phyloP scores from a whole-genome alignment of 2,113 vertebrate species.

The Etheostoma cragini region DNA sequence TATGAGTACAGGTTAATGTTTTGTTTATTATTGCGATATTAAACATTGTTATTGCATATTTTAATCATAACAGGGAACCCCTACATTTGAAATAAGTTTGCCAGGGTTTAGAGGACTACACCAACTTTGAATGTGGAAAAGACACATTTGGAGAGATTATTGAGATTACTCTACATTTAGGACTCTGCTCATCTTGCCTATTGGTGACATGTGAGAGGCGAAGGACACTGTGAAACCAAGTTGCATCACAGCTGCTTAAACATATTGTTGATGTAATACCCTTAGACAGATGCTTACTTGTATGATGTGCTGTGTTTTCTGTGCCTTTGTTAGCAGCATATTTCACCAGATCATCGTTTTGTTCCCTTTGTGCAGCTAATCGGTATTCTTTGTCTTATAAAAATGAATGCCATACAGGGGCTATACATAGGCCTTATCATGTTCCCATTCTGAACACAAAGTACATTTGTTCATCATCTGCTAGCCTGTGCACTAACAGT shows the following conservation, averaged over 20 bases:
- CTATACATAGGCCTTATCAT: constrained; percentile 22
- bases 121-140: not conserved
- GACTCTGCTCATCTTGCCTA: not conserved
- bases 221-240: constrained; percentile 1
- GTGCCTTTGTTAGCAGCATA: not conserved
- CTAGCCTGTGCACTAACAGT: not conserved
- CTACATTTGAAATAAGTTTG: not conserved
- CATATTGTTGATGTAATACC: not conserved
- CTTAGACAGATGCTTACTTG: not conserved
- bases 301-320: not conserved
- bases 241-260: not conserved
- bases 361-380: not conserved
- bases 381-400: constrained; percentile 15
- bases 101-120: too few species aligned
- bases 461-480: not conserved
- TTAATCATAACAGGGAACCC: too few species aligned
- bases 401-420: not conserved
- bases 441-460: constrained; percentile 19
- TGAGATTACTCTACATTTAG: not conserved
- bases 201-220: not conserved
- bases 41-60: too few species aligned
- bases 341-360: constrained; percentile 10
- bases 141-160: not conserved
- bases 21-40: too few species aligned
- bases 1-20: too few species aligned